phyloP scores from a whole-genome alignment of 1,140 invertebrate genomes.

The Cepaea nemoralis region DNA sequence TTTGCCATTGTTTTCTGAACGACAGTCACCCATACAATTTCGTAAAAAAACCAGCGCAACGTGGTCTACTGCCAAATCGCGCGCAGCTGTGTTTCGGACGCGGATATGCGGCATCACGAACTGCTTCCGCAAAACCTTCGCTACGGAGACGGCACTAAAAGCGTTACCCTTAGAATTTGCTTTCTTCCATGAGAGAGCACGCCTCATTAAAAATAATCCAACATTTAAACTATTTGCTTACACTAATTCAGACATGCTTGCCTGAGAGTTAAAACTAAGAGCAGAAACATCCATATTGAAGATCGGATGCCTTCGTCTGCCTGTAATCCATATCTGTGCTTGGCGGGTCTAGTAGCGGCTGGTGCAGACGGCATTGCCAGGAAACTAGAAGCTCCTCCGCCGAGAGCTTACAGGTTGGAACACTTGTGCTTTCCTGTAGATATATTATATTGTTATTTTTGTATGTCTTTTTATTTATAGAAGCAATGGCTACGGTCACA shows the following conservation, averaged over 20 bases:
- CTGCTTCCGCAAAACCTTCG: too few species aligned
- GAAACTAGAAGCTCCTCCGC: not conserved
- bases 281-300: constrained; percentile 17
- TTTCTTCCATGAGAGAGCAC: too few species aligned
- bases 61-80: too few species aligned
- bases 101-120: too few species aligned
- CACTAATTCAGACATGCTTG: not conserved
- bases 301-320: constrained; percentile 9
- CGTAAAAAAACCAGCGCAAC: too few species aligned
- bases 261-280: constrained; percentile 13
- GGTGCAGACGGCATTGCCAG: constrained; percentile 12
- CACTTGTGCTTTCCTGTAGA: not conserved
- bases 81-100: too few species aligned
- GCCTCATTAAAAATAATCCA: too few species aligned
- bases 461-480: not conserved
- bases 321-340: not conserved
- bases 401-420: not conserved
- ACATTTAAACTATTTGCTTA: not conserved
- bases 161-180: too few species aligned
- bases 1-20: too few species aligned
- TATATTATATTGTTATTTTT: not conserved
- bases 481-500: too few species aligned
- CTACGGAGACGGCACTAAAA: too few species aligned
- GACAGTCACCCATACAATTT: too few species aligned
- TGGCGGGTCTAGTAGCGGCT: constrained; percentile 6